Evolutionary conservation across 2,888 invertebrate genomes (phyloP), one percentile per base, ranked within the genome.

Genomic region (Chloroclystis v-ata): DNA sequence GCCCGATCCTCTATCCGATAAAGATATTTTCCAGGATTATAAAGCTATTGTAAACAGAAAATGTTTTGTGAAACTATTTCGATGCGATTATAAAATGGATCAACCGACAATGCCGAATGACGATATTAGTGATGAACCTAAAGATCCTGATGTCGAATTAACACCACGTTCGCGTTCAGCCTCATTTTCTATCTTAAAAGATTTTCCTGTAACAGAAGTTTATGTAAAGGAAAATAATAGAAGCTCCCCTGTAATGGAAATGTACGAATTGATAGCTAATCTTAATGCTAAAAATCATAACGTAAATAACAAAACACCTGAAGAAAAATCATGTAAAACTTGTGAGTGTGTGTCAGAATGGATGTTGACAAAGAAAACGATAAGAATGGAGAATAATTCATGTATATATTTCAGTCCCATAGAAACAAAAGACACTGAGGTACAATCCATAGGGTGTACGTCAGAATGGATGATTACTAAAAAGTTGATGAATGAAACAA

Each of bases 201-300:
- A 52, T 10, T 37, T 47, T 5, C 38, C 43, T 10, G 10, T 20
- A 10, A 16, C 16, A 10, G 35, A 35, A 1, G 11, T n/a, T n/a
- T n/a, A 35, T 20, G 10, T 4, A 7, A 16, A 10, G 1, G 11
- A 20, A 35, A 7, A 10, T 1, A 10, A 11, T 25, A 64, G 57
- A 47, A 70, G 52, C 51, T 79, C 79, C 9, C 79, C 80, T 8
- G 76, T 78, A 1, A 75, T 78, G 57, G 67, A 70, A 46, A 60
- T 64, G 16, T 72, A 61, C 52, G 74, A 78, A 24, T 49, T 59
- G 3, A 65, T 79, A 41, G 67, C 56, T 14, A 47, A 57, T 28
- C 39, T 66, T 8, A 30, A 56, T 10, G 35, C 24, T 7, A 46
- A 43, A 48, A 29, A 32, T 16, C 12, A 43, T 9, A 32, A 9